phyloP scores from a whole-genome alignment of 1,140 invertebrate genomes.

The Belonocnema kinseyi region DNA sequence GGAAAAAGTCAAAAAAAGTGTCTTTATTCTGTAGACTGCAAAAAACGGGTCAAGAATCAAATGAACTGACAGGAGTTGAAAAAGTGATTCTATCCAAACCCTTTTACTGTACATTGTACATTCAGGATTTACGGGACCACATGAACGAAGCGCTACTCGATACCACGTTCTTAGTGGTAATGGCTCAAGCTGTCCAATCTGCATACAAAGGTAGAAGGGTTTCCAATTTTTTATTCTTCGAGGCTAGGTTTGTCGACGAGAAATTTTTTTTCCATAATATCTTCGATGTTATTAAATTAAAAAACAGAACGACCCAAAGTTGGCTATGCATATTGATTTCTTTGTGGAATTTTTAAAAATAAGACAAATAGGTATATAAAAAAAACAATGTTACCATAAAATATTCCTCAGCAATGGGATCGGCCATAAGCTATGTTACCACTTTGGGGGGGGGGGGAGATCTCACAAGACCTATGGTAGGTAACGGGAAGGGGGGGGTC shows the following conservation, averaged over 20 bases:
- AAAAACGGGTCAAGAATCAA: constrained; percentile 75
- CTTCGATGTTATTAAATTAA: background rate
- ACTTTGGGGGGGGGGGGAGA: too few relatives aligned
- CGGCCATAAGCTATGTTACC: too few relatives aligned
- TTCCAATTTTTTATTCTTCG: background rate
- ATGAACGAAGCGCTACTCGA: constrained; percentile 63
- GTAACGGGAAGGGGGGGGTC: too few relatives aligned
- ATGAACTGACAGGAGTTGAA: constrained; percentile 56
- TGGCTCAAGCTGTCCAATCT: constrained; percentile 83
- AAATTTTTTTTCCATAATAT: background rate
- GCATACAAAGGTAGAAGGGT: constrained; percentile 83
- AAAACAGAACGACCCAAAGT: background rate
- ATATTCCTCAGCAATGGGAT: too few relatives aligned
- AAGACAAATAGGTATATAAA: too few relatives aligned
- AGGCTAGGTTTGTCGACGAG: constrained; percentile 16
- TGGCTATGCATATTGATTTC: too few relatives aligned
- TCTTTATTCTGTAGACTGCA: constrained; percentile 72
- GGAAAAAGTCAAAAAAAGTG: constrained; percentile 57
- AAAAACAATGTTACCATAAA: too few relatives aligned
- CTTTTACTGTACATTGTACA: constrained; percentile 83
- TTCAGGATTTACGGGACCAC: constrained; percentile 78
- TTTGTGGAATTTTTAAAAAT: background rate
- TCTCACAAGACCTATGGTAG: too few relatives aligned
- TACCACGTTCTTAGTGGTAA: constrained; percentile 82
- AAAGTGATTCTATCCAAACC: constrained; percentile 80